These are phyloP conservation scores for Aptenodytes patagonicus DNA, from an alignment of 2,113 vertebrate species.

Conservation along the genomic window DNA sequence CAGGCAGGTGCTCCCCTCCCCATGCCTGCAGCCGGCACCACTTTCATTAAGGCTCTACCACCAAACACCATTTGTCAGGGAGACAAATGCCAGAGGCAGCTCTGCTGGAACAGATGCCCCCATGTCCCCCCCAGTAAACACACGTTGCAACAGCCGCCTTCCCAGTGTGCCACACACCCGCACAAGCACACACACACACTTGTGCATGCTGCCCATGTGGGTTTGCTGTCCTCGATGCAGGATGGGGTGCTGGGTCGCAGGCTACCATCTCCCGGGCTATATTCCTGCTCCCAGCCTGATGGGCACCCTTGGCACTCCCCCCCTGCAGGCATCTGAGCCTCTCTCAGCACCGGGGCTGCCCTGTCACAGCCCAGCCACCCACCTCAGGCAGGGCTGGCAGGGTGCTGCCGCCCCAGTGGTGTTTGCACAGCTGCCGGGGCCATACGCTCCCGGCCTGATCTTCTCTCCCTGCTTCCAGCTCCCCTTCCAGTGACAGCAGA, in stretches of 20 bases:
- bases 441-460: background rate
- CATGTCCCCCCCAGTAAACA: background rate
- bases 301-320: too few relatives aligned
- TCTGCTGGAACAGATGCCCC: slow-evolving; percentile 9
- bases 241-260: background rate
- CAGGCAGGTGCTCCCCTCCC: background rate
- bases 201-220: rapidly evolving
- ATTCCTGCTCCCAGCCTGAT: background rate
- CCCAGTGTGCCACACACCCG: rapidly evolving
- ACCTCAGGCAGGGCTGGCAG: background rate
- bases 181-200: rapidly evolving
- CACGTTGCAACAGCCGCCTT: rapidly evolving
- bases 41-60: background rate
- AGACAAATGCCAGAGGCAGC: background rate
- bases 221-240: background rate
- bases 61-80: slow-evolving; percentile 21
- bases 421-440: slow-evolving; percentile 15
- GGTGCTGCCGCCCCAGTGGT: background rate
- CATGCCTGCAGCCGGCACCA: background rate
- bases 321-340: rapidly evolving
- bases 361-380: background rate
- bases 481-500: background rate
- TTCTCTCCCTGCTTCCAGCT: background rate
- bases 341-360: background rate
- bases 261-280: rapidly evolving